These are phyloP conservation scores for Alosa sapidissima DNA, from an alignment of 2,797 vertebrate species.

Conservation along the genomic window DNA sequence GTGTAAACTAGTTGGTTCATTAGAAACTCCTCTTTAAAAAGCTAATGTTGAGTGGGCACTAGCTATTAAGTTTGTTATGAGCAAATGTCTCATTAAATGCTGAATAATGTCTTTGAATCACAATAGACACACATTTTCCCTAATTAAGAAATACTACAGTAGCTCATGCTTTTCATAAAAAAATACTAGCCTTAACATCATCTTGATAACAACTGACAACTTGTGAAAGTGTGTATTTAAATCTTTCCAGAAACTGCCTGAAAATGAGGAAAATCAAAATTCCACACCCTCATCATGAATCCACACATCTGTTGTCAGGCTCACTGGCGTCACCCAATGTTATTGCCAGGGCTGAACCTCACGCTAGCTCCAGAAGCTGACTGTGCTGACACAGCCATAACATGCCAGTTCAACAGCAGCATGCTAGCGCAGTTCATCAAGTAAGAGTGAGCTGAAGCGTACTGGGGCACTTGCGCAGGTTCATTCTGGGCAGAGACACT, in stretches of 20 bases:
- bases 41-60: background rate
- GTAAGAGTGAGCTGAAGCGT: background rate
- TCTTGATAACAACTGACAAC: background rate
- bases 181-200: background rate
- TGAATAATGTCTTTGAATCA: background rate
- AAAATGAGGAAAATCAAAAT: background rate
- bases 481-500: background rate
- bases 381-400: background rate
- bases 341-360: conserved; percentile 5
- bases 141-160: background rate
- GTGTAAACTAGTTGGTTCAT: background rate
- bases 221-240: background rate
- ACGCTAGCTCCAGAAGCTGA: conserved; percentile 16
- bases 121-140: background rate
- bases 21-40: background rate
- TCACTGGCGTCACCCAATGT: background rate
- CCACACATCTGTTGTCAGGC: background rate
- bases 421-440: conserved; percentile 17
- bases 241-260: background rate
- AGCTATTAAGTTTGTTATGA: background rate
- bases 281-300: background rate
- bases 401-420: conserved; percentile 1
- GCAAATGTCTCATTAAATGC: background rate
- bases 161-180: background rate
- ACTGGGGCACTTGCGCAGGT: background rate